A percentile compares a stretch with the other conserved stretches of the same genome.
phyloP scores from a whole-genome alignment of 1,140 invertebrate species.

The Drosophila mayri region DNA sequence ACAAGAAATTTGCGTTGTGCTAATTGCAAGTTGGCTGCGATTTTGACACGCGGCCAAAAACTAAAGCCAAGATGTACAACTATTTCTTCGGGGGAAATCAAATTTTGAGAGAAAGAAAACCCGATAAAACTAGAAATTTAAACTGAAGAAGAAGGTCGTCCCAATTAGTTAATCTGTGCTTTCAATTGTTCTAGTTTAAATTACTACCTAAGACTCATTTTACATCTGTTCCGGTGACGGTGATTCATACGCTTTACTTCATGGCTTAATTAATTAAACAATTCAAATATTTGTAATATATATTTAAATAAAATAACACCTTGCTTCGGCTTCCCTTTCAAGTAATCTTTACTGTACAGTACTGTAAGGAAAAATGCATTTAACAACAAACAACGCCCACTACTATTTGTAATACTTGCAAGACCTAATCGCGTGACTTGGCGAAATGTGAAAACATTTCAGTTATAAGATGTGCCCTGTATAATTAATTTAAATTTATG shows the following conservation, averaged over 20 bases:
- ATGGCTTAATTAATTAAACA: slow-evolving; percentile 18
- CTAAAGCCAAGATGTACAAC: slow-evolving; percentile 10
- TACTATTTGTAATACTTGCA: background rate
- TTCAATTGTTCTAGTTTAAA: background rate
- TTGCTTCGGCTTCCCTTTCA: background rate
- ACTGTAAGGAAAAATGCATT: slow-evolving; percentile 45
- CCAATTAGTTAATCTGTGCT: background rate
- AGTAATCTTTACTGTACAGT: slow-evolving; percentile 24
- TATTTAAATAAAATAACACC: slow-evolving; percentile 14
- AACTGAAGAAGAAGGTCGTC: slow-evolving; percentile 3
- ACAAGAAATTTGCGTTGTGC: slow-evolving; percentile 47
- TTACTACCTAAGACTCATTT: slow-evolving; percentile 16
- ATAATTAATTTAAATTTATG: slow-evolving; percentile 76
- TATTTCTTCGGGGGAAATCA: slow-evolving; percentile 7
- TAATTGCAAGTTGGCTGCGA: slow-evolving; percentile 48
- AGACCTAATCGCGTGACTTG: slow-evolving; percentile 39
- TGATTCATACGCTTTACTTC: slow-evolving; percentile 19
- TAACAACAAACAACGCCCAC: slow-evolving; percentile 56
- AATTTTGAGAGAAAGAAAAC: slow-evolving; percentile 7
- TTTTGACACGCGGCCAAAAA: slow-evolving; percentile 15
- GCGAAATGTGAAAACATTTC: slow-evolving; percentile 23
- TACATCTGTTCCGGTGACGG: slow-evolving; percentile 30
- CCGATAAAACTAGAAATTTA: slow-evolving; percentile 20
- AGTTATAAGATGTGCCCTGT: slow-evolving; percentile 34
- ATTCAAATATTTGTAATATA: slow-evolving; percentile 11